Conservation (phyloP, 2,113 vertebrate species). For the Odontesthes bonariensis region DNA sequence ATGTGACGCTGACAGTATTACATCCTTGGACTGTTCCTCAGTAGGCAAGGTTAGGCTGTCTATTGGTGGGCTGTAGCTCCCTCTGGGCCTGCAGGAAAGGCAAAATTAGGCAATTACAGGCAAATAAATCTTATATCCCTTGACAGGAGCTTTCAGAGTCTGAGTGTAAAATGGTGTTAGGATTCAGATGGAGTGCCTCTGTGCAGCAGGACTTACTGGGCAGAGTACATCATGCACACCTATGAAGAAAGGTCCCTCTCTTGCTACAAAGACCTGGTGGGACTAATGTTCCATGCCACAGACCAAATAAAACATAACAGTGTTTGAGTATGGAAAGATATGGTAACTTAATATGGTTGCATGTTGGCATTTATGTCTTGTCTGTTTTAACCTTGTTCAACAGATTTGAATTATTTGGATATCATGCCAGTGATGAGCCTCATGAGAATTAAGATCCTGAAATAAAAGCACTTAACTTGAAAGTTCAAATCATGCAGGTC, state of each 20-base stretch:
- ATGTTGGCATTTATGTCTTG: not conserved
- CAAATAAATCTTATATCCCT: slow-evolving; percentile 80
- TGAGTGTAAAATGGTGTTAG: slow-evolving; percentile 74
- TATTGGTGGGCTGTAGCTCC: slow-evolving; percentile 68
- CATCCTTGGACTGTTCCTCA: slow-evolving; percentile 79
- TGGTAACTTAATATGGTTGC: slow-evolving; percentile 37
- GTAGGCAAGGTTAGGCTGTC: slow-evolving; percentile 76
- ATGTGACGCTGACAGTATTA: slow-evolving; percentile 79
- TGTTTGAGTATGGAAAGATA: slow-evolving; percentile 48
- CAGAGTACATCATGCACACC: slow-evolving; percentile 62
- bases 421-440: not conserved
- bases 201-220: slow-evolving; percentile 60
- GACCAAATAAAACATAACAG: slow-evolving; percentile 39
- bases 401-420: slow-evolving; percentile 29
- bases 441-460: no score
- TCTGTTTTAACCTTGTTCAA: slow-evolving; percentile 25
- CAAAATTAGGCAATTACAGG: slow-evolving; percentile 81
- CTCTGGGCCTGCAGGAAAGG: slow-evolving; percentile 69
- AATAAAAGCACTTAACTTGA: no score
- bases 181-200: slow-evolving; percentile 70
- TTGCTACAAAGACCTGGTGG: slow-evolving; percentile 28
- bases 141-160: slow-evolving; percentile 76
- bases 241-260: slow-evolving; percentile 45
- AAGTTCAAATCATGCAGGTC: no score
- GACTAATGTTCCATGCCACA: slow-evolving; percentile 37